phyloP scores from a whole-genome alignment of 2,888 invertebrate species.

The Phalangium opilio region DNA sequence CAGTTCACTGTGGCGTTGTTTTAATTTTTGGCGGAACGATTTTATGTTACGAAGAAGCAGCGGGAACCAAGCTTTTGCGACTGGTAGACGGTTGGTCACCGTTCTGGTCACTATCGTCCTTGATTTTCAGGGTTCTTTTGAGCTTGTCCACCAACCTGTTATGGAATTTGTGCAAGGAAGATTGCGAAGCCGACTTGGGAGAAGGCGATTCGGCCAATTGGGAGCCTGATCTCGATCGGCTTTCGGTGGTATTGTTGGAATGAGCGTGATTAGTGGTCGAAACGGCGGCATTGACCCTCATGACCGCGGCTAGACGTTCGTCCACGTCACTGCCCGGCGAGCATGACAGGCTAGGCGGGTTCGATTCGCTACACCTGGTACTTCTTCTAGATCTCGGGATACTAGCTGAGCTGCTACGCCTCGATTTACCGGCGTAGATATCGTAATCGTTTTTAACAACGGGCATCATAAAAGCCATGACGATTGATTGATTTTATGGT shows the following conservation, averaged over 20 bases:
- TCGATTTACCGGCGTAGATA: conserved; percentile 64
- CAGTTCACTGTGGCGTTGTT: too few relatives aligned
- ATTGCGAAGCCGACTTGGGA: conserved; percentile 32
- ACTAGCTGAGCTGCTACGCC: conserved; percentile 34
- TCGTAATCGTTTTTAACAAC: conserved; percentile 87
- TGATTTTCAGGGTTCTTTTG: conserved; percentile 43
- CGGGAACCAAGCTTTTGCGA: too few relatives aligned
- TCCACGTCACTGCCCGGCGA: conserved; percentile 20
- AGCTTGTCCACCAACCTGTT: conserved; percentile 61
- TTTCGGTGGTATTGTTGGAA: neutral
- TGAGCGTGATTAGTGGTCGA: neutral
- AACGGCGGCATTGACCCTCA: neutral
- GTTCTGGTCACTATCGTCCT: neutral
- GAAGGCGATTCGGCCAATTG: conserved; percentile 7
- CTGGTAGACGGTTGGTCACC: too few relatives aligned
- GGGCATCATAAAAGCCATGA: conserved; percentile 90
- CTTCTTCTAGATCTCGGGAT: conserved; percentile 34
- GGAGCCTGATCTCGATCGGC: conserved; percentile 9
- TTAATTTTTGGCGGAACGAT: too few relatives aligned
- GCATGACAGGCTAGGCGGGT: conserved; percentile 34
- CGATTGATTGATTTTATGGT: neutral
- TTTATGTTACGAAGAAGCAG: too few relatives aligned
- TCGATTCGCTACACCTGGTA: conserved; percentile 11
- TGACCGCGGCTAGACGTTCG: conserved; percentile 14
- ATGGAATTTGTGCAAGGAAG: conserved; percentile 59